Evolutionary conservation across 2,888 invertebrate genomes (phyloP).

Genomic region (Drosophila meridionalis): DNA sequence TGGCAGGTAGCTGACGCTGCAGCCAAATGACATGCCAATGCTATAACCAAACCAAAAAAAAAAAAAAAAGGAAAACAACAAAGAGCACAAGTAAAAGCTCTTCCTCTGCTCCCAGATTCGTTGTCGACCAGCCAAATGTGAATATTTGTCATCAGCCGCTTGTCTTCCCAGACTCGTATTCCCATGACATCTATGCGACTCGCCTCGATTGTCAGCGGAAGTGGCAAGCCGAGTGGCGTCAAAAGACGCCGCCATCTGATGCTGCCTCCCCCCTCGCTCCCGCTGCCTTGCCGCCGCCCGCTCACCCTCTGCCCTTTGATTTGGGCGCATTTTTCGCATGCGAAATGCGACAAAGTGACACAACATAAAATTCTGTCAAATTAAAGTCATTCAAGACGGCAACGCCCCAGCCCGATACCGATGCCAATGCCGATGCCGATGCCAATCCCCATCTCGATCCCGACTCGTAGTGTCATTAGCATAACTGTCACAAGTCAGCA

Average conservation of each 20-base stretch:
- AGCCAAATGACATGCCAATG: constrained; percentile 77
- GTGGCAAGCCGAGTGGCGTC: constrained; percentile 83
- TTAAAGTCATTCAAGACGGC: constrained; percentile 74
- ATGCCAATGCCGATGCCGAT: constrained; percentile 9
- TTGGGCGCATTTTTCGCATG: constrained; percentile 50
- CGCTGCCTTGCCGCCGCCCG: neutral
- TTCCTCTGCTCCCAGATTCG: constrained; percentile 45
- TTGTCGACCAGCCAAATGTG: constrained; percentile 56
- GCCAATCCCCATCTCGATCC: constrained; percentile 20
- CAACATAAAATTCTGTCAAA: constrained; percentile 80
- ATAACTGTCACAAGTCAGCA: constrained; percentile 65
- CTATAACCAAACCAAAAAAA: constrained; percentile 20
- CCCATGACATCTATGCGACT: constrained; percentile 72
- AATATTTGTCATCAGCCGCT: constrained; percentile 39
- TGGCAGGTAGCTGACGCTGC: constrained; percentile 72
- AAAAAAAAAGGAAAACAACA: constrained; percentile 9
- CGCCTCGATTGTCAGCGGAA: constrained; percentile 70
- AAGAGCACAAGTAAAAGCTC: constrained; percentile 31
- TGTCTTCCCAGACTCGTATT: constrained; percentile 48
- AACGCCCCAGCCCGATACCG: constrained; percentile 20
- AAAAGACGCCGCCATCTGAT: constrained; percentile 65
- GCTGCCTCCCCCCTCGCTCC: neutral
- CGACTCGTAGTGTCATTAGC: constrained; percentile 67
- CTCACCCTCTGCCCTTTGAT: constrained; percentile 21
- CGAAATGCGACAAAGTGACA: constrained; percentile 71